These are phyloP conservation scores for Dioctria rufipes DNA, from an alignment of 2,888 invertebrate species.

Conservation along the genomic window DNA sequence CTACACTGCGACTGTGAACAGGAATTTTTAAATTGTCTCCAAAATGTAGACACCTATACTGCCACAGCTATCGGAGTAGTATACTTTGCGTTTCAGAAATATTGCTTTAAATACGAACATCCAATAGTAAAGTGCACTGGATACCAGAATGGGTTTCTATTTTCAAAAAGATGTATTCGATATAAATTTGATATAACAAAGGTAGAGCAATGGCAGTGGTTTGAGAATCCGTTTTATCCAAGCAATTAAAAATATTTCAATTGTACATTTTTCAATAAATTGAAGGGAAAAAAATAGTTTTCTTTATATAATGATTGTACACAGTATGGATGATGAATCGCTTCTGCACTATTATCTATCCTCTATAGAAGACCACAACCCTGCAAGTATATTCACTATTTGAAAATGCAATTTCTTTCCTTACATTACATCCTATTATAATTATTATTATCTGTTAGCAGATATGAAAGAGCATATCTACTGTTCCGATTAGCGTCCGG, in stretches of 20 bases:
- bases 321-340: too few relatives aligned
- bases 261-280: too few relatives aligned
- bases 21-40: constrained; percentile 68
- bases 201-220: constrained; percentile 68
- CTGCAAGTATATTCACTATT: too few relatives aligned
- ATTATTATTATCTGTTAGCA: too few relatives aligned
- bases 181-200: constrained; percentile 65
- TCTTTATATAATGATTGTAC: too few relatives aligned
- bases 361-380: too few relatives aligned
- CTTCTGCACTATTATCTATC: too few relatives aligned
- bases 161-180: constrained; percentile 67
- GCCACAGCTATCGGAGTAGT: constrained; percentile 67
- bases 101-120: constrained; percentile 66
- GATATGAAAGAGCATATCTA: too few relatives aligned
- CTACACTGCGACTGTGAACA: constrained; percentile 70
- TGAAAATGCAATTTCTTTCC: too few relatives aligned
- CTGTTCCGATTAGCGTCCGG: too few relatives aligned
- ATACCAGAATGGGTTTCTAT: constrained; percentile 64
- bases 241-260: background rate
- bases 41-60: constrained; percentile 64
- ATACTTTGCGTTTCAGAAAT: constrained; percentile 66
- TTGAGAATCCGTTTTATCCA: constrained; percentile 69
- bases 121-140: constrained; percentile 66
- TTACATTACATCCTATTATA: too few relatives aligned
- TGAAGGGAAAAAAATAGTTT: too few relatives aligned